phyloP scores from a whole-genome alignment of 1,140 invertebrate genomes.

The Mactra quadrangularis region DNA sequence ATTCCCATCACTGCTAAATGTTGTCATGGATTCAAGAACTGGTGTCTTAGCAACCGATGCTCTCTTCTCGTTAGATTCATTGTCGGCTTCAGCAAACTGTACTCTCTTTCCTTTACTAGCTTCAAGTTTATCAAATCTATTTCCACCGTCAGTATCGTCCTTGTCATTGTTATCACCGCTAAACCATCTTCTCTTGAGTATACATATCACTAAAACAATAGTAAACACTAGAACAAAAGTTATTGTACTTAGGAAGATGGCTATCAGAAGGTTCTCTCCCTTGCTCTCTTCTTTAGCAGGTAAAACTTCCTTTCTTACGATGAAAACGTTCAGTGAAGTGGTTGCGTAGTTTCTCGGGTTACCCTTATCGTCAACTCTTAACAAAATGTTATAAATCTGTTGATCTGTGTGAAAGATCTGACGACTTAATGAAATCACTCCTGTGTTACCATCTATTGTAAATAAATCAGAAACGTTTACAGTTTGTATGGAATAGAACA shows the following conservation, averaged over 20 bases:
- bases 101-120: constrained; percentile 26
- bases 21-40: constrained; percentile 39
- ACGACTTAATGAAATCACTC: constrained; percentile 64
- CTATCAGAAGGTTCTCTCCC: constrained; percentile 54
- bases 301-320: not conserved
- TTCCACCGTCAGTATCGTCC: constrained; percentile 22
- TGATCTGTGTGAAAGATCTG: constrained; percentile 4
- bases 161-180: not conserved
- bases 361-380: constrained; percentile 57
- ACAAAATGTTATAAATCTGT: constrained; percentile 31
- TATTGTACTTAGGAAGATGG: constrained; percentile 36
- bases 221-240: constrained; percentile 56
- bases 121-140: constrained; percentile 30
- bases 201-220: constrained; percentile 47
- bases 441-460: constrained; percentile 66
- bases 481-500: constrained; percentile 68
- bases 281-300: not conserved
- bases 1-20: constrained; percentile 53
- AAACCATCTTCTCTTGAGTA: constrained; percentile 30
- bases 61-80: not conserved
- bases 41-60: constrained; percentile 7
- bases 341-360: constrained; percentile 37
- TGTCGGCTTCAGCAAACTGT: constrained; percentile 41
- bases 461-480: constrained; percentile 71
- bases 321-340: constrained; percentile 50